Conservation (phyloP, 2,888 invertebrate genomes). For the Chamaedrilus cognettii region DNA sequence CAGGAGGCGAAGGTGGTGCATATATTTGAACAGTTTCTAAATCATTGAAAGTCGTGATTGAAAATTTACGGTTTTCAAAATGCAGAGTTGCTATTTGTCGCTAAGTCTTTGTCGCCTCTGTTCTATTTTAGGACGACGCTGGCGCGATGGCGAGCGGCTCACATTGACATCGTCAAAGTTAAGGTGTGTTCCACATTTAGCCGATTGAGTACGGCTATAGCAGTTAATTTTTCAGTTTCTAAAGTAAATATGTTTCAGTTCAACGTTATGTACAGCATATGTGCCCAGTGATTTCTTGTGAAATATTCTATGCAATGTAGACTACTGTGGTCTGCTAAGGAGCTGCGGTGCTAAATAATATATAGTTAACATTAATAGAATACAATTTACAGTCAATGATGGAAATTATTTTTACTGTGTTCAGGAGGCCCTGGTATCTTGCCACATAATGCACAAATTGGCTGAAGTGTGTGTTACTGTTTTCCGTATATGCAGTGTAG, state of each 20-base stretch:
- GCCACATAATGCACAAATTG: no score
- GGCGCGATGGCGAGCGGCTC: constrained; percentile 84
- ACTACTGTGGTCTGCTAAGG: no score
- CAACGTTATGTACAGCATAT: neutral
- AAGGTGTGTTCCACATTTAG: constrained; percentile 22
- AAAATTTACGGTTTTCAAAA: neutral
- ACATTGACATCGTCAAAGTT: constrained; percentile 65
- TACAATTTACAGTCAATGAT: neutral
- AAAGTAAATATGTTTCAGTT: neutral
- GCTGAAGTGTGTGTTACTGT: no score
- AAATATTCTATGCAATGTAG: no score
- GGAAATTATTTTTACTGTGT: neutral
- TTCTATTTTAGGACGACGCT: constrained; percentile 99
- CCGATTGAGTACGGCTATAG: constrained; percentile 6
- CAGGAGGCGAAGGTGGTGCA: neutral
- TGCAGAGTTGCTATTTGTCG: neutral
- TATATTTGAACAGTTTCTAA: neutral
- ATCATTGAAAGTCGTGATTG: neutral
- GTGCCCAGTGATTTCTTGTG: neutral
- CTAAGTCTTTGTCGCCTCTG: no score
- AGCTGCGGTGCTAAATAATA: no score
- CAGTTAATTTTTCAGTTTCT: constrained; percentile 3
- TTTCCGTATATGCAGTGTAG: no score
- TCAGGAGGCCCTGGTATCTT: neutral
- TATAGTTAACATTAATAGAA: neutral